Evolutionary conservation across 2,888 invertebrate genomes (phyloP).

Genomic region (Dromius quadrimaculatus): DNA sequence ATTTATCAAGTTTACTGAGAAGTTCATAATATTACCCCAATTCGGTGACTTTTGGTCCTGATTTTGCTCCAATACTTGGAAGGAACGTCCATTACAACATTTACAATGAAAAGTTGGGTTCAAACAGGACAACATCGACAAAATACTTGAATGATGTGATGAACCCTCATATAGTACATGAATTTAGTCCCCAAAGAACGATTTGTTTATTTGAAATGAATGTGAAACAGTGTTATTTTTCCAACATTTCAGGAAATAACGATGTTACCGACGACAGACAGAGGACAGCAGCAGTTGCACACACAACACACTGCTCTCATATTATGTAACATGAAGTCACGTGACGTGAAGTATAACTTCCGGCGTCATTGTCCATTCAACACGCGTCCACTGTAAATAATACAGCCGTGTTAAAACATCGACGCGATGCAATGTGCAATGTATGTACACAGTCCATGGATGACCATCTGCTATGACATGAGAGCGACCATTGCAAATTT

Average conservation of each 20-base stretch:
- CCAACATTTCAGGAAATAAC: background rate
- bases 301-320: background rate
- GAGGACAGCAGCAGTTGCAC: slow-evolving; percentile 6
- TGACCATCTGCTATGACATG: too few relatives aligned
- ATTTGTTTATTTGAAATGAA: slow-evolving; percentile 31
- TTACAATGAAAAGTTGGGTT: too few relatives aligned
- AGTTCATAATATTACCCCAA: too few relatives aligned
- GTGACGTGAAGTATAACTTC: slow-evolving; percentile 52
- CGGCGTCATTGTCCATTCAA: slow-evolving; percentile 49
- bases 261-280: slow-evolving; percentile 28
- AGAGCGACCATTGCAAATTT: too few relatives aligned
- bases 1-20: too few relatives aligned
- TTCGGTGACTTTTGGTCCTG: too few relatives aligned
- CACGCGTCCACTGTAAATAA: slow-evolving; percentile 42
- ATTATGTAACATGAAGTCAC: slow-evolving; percentile 43
- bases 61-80: too few relatives aligned
- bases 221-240: slow-evolving; percentile 24
- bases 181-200: background rate
- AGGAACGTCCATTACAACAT: too few relatives aligned
- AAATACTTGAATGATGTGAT: too few relatives aligned
- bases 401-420: slow-evolving; percentile 37
- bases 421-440: slow-evolving; percentile 20
- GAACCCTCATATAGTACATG: too few relatives aligned
- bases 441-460: slow-evolving; percentile 16
- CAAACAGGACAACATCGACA: too few relatives aligned